Evolutionary conservation across 2,888 invertebrate species (phyloP).

Genomic region (Cosmia pyralina): DNA sequence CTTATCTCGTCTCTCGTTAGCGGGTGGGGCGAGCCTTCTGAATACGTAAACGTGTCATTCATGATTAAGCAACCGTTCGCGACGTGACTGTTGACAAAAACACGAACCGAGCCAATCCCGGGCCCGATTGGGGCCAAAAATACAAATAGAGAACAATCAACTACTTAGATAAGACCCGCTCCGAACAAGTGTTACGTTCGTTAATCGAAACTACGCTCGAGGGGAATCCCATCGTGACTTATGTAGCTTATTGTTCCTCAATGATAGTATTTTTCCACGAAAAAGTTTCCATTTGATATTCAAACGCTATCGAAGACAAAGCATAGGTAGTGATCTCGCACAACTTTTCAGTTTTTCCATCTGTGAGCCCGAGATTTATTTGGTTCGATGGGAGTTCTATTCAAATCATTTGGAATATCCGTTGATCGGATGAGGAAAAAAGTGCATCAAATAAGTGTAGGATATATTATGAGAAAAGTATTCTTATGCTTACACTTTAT

Average conservation of each 20-base stretch:
- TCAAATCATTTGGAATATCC: slow-evolving; percentile 42
- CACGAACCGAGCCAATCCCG: slow-evolving; percentile 74
- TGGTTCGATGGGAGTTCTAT: slow-evolving; percentile 46
- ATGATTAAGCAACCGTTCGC: slow-evolving; percentile 85
- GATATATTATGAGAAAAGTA: slow-evolving; percentile 25
- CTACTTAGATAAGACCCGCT: slow-evolving; percentile 59
- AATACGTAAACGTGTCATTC: slow-evolving; percentile 88
- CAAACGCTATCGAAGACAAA: slow-evolving; percentile 38
- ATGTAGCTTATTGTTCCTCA: slow-evolving; percentile 23
- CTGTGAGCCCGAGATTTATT: slow-evolving; percentile 51
- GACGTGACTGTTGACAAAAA: slow-evolving; percentile 86
- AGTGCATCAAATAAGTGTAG: slow-evolving; percentile 28
- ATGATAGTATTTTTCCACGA: slow-evolving; percentile 24
- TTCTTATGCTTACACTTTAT: slow-evolving; percentile 14
- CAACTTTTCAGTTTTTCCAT: slow-evolving; percentile 53
- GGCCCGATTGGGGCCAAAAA: slow-evolving; percentile 69
- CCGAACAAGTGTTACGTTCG: slow-evolving; percentile 50
- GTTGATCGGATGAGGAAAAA: slow-evolving; percentile 39
- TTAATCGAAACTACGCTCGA: slow-evolving; percentile 56
- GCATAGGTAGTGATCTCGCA: slow-evolving; percentile 46
- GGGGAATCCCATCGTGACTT: slow-evolving; percentile 31
- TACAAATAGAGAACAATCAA: slow-evolving; percentile 64
- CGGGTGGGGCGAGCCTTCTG: slow-evolving; percentile 82
- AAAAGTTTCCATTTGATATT: slow-evolving; percentile 47
- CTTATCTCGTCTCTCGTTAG: slow-evolving; percentile 89